Evolutionary conservation across 2,797 vertebrate species (phyloP).

Genomic region (Intellagama lesueurii): DNA sequence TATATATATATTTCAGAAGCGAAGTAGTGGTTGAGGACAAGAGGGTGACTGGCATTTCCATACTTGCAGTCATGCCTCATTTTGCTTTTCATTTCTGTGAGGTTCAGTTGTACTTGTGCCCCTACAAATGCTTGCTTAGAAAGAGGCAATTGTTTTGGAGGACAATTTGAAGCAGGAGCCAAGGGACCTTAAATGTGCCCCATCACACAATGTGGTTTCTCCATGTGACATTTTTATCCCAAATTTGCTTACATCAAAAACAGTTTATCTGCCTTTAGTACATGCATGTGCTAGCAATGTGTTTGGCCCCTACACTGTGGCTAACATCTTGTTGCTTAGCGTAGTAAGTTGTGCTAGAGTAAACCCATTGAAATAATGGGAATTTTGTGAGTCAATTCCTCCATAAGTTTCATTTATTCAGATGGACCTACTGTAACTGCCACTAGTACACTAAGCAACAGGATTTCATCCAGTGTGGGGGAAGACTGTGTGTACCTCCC

Average conservation of each 20-base stretch:
- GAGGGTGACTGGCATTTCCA: background rate
- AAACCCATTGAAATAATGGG: too few relatives aligned
- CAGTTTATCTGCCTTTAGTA: background rate
- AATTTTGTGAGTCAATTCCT: too few relatives aligned
- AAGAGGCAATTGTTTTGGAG: background rate
- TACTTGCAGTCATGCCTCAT: too few relatives aligned
- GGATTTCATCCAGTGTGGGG: too few relatives aligned
- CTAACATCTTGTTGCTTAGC: too few relatives aligned
- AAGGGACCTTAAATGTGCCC: background rate
- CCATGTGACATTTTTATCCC: background rate
- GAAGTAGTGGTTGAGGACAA: background rate
- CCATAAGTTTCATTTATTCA: too few relatives aligned
- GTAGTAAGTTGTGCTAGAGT: too few relatives aligned
- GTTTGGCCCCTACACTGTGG: background rate
- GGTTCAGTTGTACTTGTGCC: background rate
- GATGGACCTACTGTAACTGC: too few relatives aligned
- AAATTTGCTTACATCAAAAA: background rate
- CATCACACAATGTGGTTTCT: background rate
- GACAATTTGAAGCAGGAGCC: background rate
- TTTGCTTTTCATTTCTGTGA: background rate
- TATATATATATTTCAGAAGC: too few relatives aligned
- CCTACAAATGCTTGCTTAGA: background rate
- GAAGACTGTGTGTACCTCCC: too few relatives aligned
- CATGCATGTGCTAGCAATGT: background rate
- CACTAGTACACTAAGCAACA: too few relatives aligned